A percentile compares a stretch with the other conserved stretches of the same genome.
These are phyloP conservation scores for Athene cunicularia DNA, from an alignment of 2,113 vertebrate genomes.

Conservation along the genomic window DNA sequence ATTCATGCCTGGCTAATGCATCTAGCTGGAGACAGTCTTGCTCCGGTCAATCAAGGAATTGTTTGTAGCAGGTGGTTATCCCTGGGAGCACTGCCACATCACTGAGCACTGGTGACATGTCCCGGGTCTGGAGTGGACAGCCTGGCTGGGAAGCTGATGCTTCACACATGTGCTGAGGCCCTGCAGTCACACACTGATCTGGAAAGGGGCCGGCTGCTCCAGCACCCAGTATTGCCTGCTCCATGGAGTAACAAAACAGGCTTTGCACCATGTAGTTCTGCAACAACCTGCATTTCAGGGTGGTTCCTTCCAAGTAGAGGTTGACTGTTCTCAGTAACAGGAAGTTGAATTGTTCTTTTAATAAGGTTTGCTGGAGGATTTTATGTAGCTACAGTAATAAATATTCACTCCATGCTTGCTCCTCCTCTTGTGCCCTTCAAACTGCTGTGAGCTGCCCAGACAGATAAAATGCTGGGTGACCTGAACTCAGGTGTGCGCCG, in stretches of 20 bases:
- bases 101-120: accelerated
- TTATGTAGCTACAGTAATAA: background rate
- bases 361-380: background rate
- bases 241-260: accelerated
- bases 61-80: background rate
- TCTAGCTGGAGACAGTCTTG: background rate
- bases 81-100: background rate
- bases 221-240: background rate
- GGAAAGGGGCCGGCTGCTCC: background rate
- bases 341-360: background rate
- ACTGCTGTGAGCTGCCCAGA: background rate
- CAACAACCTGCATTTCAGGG: background rate
- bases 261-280: background rate
- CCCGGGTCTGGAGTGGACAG: background rate
- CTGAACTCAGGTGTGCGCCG: accelerated
- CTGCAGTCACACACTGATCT: accelerated
- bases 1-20: background rate
- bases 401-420: background rate
- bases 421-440: background rate
- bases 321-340: background rate
- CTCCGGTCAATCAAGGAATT: background rate
- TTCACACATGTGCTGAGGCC: accelerated
- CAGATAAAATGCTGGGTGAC: too few species aligned
- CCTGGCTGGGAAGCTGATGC: background rate
- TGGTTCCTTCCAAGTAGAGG: background rate